Evolutionary conservation across 2,113 vertebrate genomes (phyloP).

Genomic region (Crotalus viridis): DNA sequence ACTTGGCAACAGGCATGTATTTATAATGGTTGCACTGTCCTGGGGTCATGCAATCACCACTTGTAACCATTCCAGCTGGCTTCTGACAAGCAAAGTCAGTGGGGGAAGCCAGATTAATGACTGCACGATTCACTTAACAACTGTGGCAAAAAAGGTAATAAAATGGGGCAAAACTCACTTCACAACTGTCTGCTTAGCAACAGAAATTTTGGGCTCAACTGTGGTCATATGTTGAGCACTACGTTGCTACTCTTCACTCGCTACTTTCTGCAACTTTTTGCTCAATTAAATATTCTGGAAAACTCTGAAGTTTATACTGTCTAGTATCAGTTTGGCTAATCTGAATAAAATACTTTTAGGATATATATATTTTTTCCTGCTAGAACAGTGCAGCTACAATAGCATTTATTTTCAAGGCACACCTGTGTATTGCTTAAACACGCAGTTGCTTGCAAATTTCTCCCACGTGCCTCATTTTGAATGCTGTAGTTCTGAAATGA

Average conservation of each 20-base stretch:
- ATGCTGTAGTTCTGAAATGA: not conserved
- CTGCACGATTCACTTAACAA: not conserved
- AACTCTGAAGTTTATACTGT: not conserved
- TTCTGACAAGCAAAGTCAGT: not conserved
- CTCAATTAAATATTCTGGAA: not conserved
- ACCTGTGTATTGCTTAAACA: not conserved
- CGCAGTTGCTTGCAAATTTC: not conserved
- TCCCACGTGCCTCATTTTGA: not conserved
- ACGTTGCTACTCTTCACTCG: not conserved
- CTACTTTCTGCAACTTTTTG: not conserved
- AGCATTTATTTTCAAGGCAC: not conserved
- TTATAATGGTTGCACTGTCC: not conserved
- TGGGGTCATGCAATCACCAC: not conserved
- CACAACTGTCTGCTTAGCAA: not conserved
- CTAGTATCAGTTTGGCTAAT: not conserved
- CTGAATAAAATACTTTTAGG: not conserved
- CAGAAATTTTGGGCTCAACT: not conserved
- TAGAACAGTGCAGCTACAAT: not conserved
- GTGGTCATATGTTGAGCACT: not conserved
- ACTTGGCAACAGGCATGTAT: not conserved
- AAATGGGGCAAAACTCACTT: not conserved
- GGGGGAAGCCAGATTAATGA: not conserved
- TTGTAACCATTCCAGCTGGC: not conserved
- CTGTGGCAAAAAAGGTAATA: not conserved
- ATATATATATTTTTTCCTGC: not conserved